Evolutionary conservation across 2,888 invertebrate genomes (phyloP).

Genomic region (Stenurella melanura): DNA sequence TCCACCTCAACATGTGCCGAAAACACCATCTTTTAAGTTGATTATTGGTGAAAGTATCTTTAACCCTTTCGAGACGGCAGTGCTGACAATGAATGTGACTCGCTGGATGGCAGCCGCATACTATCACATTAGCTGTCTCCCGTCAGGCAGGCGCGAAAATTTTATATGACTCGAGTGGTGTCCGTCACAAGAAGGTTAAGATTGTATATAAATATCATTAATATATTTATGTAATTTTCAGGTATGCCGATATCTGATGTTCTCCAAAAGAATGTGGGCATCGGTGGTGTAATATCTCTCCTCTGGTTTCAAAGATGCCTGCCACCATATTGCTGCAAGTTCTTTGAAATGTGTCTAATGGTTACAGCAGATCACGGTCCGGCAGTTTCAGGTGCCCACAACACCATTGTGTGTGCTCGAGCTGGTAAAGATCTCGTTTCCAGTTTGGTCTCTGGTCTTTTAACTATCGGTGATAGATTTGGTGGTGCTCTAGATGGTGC

Average conservation of each 20-base stretch:
- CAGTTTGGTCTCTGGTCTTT: conserved; percentile 95
- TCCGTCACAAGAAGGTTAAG: too few relatives aligned
- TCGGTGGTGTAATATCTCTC: conserved; percentile 97
- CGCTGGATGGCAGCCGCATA: too few relatives aligned
- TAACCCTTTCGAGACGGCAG: too few relatives aligned
- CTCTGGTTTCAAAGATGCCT: conserved; percentile 99
- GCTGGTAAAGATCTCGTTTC: conserved; percentile 99
- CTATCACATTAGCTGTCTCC: too few relatives aligned
- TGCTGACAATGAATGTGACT: too few relatives aligned
- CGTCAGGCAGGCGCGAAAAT: too few relatives aligned
- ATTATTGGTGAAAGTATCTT: too few relatives aligned
- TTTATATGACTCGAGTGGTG: too few relatives aligned
- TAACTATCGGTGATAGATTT: conserved; percentile 99
- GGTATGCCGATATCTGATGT: conserved; percentile 90
- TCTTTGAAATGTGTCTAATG: conserved; percentile 99
- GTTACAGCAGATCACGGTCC: conserved; percentile 99
- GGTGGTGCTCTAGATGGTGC: conserved; percentile 99
- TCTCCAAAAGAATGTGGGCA: conserved; percentile 94
- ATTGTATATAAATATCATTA: too few relatives aligned
- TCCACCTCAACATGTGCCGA: too few relatives aligned
- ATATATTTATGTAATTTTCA: conserved; percentile 67
- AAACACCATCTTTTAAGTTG: too few relatives aligned
- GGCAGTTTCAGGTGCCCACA: conserved; percentile 96
- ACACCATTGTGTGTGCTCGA: conserved; percentile 97
- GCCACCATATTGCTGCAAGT: conserved; percentile 95